Evolutionary conservation across 2,888 invertebrate species (phyloP).

Genomic region (Ochropacha duplaris): DNA sequence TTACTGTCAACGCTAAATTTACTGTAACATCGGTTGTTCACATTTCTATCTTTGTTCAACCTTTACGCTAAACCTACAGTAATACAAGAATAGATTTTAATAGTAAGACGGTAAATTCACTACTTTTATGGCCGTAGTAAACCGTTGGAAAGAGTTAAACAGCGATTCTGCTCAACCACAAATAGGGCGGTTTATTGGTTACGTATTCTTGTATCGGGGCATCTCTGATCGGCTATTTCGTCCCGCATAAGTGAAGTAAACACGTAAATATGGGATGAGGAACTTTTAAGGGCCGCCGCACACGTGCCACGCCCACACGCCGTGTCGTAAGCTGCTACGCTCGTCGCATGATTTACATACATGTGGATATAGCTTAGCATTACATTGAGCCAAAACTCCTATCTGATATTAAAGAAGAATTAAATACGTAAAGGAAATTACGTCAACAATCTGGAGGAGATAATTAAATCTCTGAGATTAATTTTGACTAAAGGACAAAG

Average conservation of each 20-base stretch:
- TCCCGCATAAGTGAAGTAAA: conserved; percentile 5
- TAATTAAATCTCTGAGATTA: too few relatives aligned
- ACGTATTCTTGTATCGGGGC: conserved; percentile 21
- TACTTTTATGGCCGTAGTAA: conserved; percentile 63
- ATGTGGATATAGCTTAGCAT: not conserved
- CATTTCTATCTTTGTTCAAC: conserved; percentile 18
- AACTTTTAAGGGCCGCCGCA: conserved; percentile 7
- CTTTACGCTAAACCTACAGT: conserved; percentile 21
- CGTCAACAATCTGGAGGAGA: too few relatives aligned
- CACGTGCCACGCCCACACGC: conserved; percentile 7
- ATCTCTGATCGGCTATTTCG: conserved; percentile 3
- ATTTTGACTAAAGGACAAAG: too few relatives aligned
- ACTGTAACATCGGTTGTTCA: conserved; percentile 1
- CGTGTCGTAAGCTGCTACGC: not conserved
- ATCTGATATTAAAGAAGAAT: too few relatives aligned
- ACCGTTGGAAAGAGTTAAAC: conserved; percentile 68
- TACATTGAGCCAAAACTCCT: not conserved
- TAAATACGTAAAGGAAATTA: too few relatives aligned
- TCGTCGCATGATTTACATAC: not conserved
- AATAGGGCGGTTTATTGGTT: conserved; percentile 54
- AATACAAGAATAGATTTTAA: conserved; percentile 58
- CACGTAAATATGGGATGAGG: conserved; percentile 7
- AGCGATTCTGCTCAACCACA: conserved; percentile 64
- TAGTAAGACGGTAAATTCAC: conserved; percentile 57
- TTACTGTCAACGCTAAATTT: not conserved